These are phyloP conservation scores for Lamellibrachia columna DNA, from an alignment of 2,888 invertebrate genomes.

Conservation along the genomic window DNA sequence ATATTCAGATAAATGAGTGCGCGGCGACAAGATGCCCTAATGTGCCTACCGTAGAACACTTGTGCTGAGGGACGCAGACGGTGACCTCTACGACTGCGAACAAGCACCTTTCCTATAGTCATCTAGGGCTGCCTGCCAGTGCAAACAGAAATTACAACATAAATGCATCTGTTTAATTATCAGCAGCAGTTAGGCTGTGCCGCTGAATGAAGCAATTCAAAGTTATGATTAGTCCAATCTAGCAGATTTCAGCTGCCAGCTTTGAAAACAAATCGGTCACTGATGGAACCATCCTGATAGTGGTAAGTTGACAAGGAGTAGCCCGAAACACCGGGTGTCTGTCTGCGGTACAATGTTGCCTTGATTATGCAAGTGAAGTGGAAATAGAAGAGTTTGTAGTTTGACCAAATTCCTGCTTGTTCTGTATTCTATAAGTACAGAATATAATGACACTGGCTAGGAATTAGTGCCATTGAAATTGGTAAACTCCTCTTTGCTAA, in stretches of 20 bases:
- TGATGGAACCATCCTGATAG: background rate
- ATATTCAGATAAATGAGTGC: constrained; percentile 16
- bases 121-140: background rate
- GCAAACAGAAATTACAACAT: constrained; percentile 5
- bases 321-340: background rate
- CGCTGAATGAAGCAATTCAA: background rate
- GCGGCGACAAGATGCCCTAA: background rate
- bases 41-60: background rate
- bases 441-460: background rate
- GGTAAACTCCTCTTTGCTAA: background rate
- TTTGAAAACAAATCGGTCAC: background rate
- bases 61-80: background rate
- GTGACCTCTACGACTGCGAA: too few relatives aligned
- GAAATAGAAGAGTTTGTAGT: background rate
- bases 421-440: background rate
- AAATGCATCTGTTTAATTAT: constrained; percentile 16
- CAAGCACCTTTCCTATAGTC: background rate
- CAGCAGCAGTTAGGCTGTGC: constrained; percentile 4
- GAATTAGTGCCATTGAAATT: background rate
- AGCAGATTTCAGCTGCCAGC: constrained; percentile 4
- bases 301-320: background rate
- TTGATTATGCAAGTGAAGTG: background rate
- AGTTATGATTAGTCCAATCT: constrained; percentile 16
- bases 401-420: background rate
- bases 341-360: background rate